Percentiles rank a stretch among this genome's conserved stretches.
phyloP scores from a whole-genome alignment of 2,797 vertebrate genomes.

The Xiphorhynchus erythropygius region DNA sequence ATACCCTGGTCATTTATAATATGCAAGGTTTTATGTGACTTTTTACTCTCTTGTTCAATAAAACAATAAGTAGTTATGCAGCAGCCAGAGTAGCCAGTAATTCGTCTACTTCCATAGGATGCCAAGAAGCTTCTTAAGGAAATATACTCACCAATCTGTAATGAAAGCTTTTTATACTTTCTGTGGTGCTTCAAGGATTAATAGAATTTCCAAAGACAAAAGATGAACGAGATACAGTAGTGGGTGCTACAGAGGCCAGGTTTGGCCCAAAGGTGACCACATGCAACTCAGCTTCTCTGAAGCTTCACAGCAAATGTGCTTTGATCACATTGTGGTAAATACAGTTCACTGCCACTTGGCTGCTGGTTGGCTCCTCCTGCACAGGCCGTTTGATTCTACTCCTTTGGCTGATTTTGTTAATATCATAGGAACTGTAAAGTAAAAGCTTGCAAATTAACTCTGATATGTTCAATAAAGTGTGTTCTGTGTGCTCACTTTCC shows the following conservation, averaged over 20 bases:
- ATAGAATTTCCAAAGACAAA: constrained; percentile 47
- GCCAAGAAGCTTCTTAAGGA: constrained; percentile 72
- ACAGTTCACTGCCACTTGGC: background rate
- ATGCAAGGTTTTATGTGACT: constrained; percentile 72
- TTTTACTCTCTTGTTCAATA: constrained; percentile 77
- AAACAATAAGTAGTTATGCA: constrained; percentile 77
- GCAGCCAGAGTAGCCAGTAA: constrained; percentile 70
- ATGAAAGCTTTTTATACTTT: constrained; percentile 63
- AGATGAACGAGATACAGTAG: constrained; percentile 39
- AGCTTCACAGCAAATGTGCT: background rate
- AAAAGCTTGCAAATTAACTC: background rate
- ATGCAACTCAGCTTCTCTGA: background rate
- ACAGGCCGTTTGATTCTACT: background rate
- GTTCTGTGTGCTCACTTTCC: background rate
- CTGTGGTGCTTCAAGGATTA: constrained; percentile 64
- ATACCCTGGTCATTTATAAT: constrained; percentile 69
- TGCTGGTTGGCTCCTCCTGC: background rate
- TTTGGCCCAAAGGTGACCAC: background rate
- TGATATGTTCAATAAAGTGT: background rate
- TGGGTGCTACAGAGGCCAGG: background rate
- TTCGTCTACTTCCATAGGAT: constrained; percentile 62
- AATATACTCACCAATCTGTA: constrained; percentile 70
- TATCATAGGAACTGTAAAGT: background rate
- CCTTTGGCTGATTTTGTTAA: background rate
- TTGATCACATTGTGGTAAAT: background rate